Conservation (phyloP, 2,113 vertebrate species). For the Chlamydotis undulata region DNA sequence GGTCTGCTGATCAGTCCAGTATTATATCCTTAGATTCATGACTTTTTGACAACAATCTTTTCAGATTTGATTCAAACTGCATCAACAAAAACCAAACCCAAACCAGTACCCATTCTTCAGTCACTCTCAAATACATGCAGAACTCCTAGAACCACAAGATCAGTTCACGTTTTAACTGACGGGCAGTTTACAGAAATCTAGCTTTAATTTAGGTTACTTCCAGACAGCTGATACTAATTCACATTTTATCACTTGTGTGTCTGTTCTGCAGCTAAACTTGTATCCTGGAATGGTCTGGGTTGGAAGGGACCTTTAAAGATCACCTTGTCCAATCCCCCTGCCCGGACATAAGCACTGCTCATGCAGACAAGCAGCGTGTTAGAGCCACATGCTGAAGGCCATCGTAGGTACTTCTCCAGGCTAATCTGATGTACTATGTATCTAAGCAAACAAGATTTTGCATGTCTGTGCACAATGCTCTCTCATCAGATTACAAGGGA, state of each 20-base stretch:
- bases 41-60: background rate
- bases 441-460: constrained; percentile 49
- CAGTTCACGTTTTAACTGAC: background rate
- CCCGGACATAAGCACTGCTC: background rate
- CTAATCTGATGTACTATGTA: constrained; percentile 2
- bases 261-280: background rate
- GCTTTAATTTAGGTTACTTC: background rate
- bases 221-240: background rate
- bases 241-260: background rate
- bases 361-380: background rate
- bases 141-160: background rate
- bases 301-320: background rate
- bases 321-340: background rate
- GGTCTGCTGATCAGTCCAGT: background rate
- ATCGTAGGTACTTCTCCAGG: background rate
- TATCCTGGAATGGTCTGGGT: background rate
- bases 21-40: background rate
- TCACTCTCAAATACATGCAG: background rate
- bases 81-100: background rate
- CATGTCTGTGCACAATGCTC: constrained; percentile 41
- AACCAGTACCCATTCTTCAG: background rate
- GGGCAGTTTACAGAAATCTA: background rate
- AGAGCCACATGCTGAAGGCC: background rate
- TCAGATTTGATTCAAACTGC: background rate
- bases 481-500: constrained; percentile 46